A percentile compares a stretch with the other conserved stretches of the same genome.
phyloP scores from a whole-genome alignment of 1,140 invertebrate species.

The Pseudomyrmex gracilis region DNA sequence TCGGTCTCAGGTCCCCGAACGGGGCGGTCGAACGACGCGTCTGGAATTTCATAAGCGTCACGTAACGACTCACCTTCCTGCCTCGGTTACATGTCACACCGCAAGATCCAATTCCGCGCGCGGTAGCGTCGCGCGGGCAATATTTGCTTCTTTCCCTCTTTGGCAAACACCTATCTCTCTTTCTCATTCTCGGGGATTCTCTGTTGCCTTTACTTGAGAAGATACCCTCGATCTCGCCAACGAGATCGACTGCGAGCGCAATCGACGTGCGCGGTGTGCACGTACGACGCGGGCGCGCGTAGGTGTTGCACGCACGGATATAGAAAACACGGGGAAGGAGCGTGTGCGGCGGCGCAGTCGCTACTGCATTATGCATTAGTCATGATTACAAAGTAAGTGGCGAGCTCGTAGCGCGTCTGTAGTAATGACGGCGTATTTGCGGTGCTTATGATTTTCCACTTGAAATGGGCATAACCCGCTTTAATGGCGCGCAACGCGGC shows the following conservation, averaged over 20 bases:
- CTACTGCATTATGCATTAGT: constrained; percentile 81
- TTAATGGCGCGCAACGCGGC: constrained; percentile 75
- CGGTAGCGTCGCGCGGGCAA: constrained; percentile 8
- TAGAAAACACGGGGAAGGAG: constrained; percentile 1
- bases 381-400: constrained; percentile 82
- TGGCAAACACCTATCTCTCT: not conserved
- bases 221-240: constrained; percentile 13
- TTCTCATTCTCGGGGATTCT: not conserved
- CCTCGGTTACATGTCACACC: not conserved
- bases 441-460: constrained; percentile 81
- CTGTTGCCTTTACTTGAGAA: not conserved
- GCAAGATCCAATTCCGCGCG: constrained; percentile 55
- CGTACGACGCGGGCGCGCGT: constrained; percentile 14
- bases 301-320: constrained; percentile 18
- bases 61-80: constrained; percentile 7
- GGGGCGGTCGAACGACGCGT: not conserved
- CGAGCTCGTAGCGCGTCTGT: constrained; percentile 76
- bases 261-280: not conserved
- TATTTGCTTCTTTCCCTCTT: not conserved
- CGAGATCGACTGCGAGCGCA: constrained; percentile 12
- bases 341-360: constrained; percentile 48
- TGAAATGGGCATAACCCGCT: constrained; percentile 80
- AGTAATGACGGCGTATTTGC: constrained; percentile 80
- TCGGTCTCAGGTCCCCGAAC: not conserved
- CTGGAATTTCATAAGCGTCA: constrained; percentile 39